phyloP scores from a whole-genome alignment of 2,888 invertebrate species.

The Cataglyphis albicans region DNA sequence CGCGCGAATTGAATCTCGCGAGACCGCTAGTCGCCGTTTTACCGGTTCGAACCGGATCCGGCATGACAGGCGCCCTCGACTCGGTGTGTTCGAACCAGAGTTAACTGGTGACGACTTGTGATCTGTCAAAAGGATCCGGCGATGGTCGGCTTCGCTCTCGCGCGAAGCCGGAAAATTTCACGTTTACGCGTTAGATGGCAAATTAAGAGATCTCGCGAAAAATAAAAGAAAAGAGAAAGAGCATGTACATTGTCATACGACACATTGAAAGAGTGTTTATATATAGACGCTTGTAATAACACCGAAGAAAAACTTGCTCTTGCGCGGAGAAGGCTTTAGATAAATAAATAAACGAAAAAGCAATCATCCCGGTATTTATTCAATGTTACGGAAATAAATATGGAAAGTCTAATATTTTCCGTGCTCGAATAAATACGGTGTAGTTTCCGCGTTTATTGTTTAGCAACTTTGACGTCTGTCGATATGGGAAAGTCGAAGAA shows the following conservation, averaged over 20 bases:
- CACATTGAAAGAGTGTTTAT: neutral
- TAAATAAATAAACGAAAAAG: conserved; percentile 11
- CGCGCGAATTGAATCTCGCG: conserved; percentile 65
- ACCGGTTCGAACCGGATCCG: conserved; percentile 70
- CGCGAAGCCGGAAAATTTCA: conserved; percentile 34
- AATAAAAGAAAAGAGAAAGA: neutral
- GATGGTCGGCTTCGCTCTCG: conserved; percentile 54
- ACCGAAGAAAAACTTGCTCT: neutral
- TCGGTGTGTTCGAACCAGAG: conserved; percentile 76
- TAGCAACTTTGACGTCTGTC: neutral
- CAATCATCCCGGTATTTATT: neutral
- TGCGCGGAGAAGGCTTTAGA: too few species aligned
- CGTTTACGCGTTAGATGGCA: neutral
- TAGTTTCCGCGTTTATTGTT: neutral
- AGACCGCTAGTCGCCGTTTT: conserved; percentile 66
- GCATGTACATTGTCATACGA: neutral
- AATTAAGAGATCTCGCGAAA: neutral
- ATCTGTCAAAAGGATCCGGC: conserved; percentile 16
- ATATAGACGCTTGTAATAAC: neutral
- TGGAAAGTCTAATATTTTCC: conserved; percentile 9
- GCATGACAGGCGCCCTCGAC: conserved; percentile 46
- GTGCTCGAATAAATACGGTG: neutral
- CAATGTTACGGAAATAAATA: neutral
- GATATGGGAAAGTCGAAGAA: conserved; percentile 17
- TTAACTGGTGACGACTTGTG: conserved; percentile 67